phyloP scores from a whole-genome alignment of 1,140 invertebrate genomes.

The Hormaphis cornu region DNA sequence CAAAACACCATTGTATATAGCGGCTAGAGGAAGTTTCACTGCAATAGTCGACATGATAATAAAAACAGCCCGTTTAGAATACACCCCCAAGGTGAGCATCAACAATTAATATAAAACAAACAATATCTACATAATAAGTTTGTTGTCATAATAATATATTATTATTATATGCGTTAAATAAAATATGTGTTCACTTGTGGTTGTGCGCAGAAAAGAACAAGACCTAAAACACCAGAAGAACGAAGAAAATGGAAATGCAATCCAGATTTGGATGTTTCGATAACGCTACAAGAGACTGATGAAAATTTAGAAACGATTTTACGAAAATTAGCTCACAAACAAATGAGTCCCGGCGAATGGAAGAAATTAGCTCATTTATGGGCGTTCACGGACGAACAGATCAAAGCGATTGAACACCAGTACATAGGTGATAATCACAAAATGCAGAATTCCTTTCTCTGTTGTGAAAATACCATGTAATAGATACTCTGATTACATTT shows the following conservation, averaged over 20 bases:
- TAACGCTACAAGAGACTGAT: conserved; percentile 26
- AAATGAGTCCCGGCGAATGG: conserved; percentile 58
- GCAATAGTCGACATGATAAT: conserved; percentile 77
- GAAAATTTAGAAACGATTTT: conserved; percentile 46
- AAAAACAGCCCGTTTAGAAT: conserved; percentile 57
- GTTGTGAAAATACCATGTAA: no score
- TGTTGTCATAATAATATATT: no score
- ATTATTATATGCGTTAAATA: not conserved
- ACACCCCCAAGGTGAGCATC: conserved; percentile 40
- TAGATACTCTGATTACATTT: no score
- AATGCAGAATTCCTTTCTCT: no score
- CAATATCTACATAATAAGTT: no score
- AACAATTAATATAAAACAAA: not conserved
- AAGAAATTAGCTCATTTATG: conserved; percentile 59
- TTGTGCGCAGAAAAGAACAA: not conserved
- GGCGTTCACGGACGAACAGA: conserved; percentile 63
- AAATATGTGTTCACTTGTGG: not conserved
- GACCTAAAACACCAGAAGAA: conserved; percentile 33
- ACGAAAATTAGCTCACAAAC: conserved; percentile 60
- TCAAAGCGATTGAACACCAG: conserved; percentile 64
- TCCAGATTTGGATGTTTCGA: conserved; percentile 31
- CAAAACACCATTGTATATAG: conserved; percentile 58
- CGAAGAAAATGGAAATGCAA: conserved; percentile 41
- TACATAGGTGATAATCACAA: conserved; percentile 54
- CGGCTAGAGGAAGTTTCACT: conserved; percentile 69